Evolutionary conservation across 2,113 vertebrate species (phyloP).

Genomic region (Cynocephalus volans): DNA sequence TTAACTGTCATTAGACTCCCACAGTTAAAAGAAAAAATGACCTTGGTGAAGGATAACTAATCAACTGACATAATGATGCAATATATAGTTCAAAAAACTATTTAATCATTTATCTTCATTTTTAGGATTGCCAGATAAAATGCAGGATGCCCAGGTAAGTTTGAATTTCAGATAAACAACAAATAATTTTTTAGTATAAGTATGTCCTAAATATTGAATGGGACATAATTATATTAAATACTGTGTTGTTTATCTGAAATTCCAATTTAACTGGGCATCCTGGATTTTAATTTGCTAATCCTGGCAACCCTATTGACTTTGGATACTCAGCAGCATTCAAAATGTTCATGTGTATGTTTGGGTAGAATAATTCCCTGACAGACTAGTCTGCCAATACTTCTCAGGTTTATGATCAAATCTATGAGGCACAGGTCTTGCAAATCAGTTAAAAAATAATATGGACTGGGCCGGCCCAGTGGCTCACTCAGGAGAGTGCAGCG

Average conservation of each 20-base stretch:
- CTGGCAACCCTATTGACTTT: neutral
- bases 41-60: neutral
- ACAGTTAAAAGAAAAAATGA: neutral
- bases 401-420: neutral
- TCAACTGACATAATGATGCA: neutral
- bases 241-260: neutral
- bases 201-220: neutral
- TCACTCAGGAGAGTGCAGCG: too few species aligned
- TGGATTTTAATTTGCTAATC: slow-evolving; percentile 24
- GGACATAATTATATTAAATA: neutral
- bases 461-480: too few species aligned
- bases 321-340: slow-evolving; percentile 19
- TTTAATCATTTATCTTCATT: neutral
- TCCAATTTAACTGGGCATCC: neutral
- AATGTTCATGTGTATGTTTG: neutral
- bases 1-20: neutral
- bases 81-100: neutral
- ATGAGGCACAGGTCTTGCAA: neutral
- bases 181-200: neutral
- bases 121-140: slow-evolving; percentile 1
- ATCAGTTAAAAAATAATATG: neutral
- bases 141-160: neutral
- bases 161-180: slow-evolving; percentile 6
- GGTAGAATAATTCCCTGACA: neutral
- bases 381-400: neutral